Conservation (phyloP, 2,113 vertebrate genomes). For the Cyanocitta stelleri region DNA sequence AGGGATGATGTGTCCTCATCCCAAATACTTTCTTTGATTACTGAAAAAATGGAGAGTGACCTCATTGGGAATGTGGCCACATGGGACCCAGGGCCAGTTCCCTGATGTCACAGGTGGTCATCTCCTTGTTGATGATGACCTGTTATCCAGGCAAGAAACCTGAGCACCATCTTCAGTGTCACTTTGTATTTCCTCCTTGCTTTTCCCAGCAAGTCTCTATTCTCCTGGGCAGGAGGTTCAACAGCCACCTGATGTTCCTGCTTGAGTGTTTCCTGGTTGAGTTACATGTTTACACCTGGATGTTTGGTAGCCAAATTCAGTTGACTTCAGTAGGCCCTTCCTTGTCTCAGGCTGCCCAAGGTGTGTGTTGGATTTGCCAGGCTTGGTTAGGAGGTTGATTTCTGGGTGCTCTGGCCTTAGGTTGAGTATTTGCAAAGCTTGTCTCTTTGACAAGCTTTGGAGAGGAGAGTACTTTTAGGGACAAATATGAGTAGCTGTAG, state of each 20-base stretch:
- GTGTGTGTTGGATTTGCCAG: neutral
- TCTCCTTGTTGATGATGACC: neutral
- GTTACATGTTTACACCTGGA: neutral
- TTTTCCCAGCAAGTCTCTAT: neutral
- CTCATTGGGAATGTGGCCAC: accelerated
- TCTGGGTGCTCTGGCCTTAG: neutral
- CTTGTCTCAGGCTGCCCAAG: neutral
- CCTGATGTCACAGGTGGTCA: neutral
- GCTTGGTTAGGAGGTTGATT: neutral
- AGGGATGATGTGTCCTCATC: neutral
- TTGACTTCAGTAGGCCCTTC: neutral
- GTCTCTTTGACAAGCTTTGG: neutral
- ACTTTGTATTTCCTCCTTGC: neutral
- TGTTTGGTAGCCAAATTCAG: neutral
- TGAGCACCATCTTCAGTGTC: neutral
- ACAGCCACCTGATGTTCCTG: neutral
- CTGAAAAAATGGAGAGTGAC: accelerated
- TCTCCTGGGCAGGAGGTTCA: neutral
- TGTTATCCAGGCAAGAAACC: neutral
- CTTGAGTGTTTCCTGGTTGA: neutral
- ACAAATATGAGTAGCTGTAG: neutral
- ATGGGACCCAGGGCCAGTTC: neutral
- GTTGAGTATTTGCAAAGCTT: neutral
- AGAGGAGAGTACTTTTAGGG: neutral
- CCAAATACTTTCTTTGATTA: neutral